These are phyloP conservation scores for Pterois miles DNA, from an alignment of 2,797 vertebrate genomes.

Conservation along the genomic window DNA sequence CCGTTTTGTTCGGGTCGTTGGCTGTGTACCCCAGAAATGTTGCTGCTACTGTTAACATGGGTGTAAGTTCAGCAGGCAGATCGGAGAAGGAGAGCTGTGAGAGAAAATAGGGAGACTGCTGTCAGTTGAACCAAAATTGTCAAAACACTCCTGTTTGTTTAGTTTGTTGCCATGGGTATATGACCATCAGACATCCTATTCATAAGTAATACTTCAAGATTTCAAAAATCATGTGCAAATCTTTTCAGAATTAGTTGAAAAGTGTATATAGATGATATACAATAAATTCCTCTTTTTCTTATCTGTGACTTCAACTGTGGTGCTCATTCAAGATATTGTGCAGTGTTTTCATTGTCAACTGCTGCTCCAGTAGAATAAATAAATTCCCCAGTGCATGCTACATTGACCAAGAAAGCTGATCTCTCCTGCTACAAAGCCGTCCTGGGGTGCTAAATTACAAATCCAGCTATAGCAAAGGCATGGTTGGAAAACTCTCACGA, in stretches of 20 bases:
- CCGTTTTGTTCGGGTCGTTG: conserved; percentile 31
- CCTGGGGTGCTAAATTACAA: no score
- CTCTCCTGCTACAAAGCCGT: no score
- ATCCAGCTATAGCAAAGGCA: no score
- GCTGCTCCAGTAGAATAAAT: background rate
- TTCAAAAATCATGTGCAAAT: conserved; percentile 72
- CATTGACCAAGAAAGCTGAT: no score
- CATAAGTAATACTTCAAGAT: conserved; percentile 63
- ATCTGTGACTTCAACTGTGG: conserved; percentile 19
- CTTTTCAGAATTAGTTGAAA: conserved; percentile 77
- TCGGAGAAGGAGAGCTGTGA: background rate
- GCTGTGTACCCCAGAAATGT: conserved; percentile 65
- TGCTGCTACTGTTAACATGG: conserved; percentile 75
- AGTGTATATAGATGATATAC: conserved; percentile 82
- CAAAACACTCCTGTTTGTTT: conserved; percentile 72
- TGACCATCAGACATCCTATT: conserved; percentile 72
- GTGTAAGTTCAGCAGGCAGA: conserved; percentile 49
- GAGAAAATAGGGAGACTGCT: conserved; percentile 36
- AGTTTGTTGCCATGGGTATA: conserved; percentile 75
- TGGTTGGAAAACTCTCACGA: no score
- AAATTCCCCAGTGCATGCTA: background rate
- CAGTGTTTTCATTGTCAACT: background rate
- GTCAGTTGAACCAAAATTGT: conserved; percentile 75
- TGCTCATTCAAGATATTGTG: background rate
- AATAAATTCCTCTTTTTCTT: conserved; percentile 82